phyloP scores from a whole-genome alignment of 2,797 vertebrate genomes.

The Borostomias antarcticus region DNA sequence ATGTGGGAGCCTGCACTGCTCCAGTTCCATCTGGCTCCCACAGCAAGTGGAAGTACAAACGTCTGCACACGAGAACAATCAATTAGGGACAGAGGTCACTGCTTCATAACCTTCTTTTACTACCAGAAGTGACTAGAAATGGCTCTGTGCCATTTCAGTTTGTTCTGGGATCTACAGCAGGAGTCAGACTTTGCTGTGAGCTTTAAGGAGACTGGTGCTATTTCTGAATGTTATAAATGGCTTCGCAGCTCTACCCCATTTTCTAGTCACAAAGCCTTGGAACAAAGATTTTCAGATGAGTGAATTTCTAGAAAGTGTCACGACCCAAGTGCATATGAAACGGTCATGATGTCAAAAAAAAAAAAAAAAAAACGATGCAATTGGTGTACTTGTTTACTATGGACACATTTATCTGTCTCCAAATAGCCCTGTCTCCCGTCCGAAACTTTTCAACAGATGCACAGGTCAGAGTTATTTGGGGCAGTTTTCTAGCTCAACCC shows the following conservation, averaged over 20 bases:
- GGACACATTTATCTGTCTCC: constrained; percentile 31
- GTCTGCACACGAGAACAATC: constrained; percentile 30
- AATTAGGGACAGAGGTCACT: constrained; percentile 34
- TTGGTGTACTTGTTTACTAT: constrained; percentile 25
- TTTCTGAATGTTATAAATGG: constrained; percentile 31
- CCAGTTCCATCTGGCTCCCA: constrained; percentile 43
- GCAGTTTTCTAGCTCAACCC: constrained; percentile 33
- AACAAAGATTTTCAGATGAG: constrained; percentile 45
- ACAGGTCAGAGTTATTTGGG: constrained; percentile 22
- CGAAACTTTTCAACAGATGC: constrained; percentile 43
- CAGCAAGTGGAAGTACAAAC: constrained; percentile 46
- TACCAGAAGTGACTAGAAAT: no score
- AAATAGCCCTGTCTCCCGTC: no score
- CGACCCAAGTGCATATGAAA: neutral
- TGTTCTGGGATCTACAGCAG: constrained; percentile 27
- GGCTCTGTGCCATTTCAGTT: constrained; percentile 29
- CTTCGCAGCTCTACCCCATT: constrained; percentile 17
- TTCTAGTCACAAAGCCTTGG: constrained; percentile 30
- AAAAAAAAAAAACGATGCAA: neutral
- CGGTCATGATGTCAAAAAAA: neutral
- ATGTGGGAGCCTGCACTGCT: constrained; percentile 35
- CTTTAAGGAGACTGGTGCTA: neutral
- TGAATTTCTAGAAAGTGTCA: constrained; percentile 42
- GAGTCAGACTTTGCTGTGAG: neutral
- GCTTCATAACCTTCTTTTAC: constrained; percentile 36